Conservation (phyloP, 2,888 invertebrate genomes). For the Caenorhabditis angaria region DNA sequence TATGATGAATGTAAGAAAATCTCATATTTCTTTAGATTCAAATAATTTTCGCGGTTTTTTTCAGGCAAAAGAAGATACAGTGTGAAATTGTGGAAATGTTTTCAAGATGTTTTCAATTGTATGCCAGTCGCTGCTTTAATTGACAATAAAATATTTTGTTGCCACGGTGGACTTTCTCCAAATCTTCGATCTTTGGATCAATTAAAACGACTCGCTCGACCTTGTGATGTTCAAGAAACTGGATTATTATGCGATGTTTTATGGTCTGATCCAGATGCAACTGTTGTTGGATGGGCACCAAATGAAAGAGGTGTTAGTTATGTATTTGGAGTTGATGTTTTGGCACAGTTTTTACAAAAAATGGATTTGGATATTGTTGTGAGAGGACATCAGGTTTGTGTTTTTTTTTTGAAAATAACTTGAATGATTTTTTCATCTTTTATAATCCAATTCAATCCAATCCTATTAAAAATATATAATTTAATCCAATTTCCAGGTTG, state of each 20-base stretch:
- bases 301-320: slow-evolving; percentile 69
- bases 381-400: slow-evolving; percentile 63
- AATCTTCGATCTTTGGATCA: slow-evolving; percentile 68
- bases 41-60: background rate
- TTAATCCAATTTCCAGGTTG: slow-evolving; percentile 47
- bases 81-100: slow-evolving; percentile 67
- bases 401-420: background rate
- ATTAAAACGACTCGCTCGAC: slow-evolving; percentile 64
- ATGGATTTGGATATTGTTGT: slow-evolving; percentile 71
- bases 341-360: slow-evolving; percentile 65
- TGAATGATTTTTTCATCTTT: background rate
- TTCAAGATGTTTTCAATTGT: slow-evolving; percentile 71
- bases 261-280: slow-evolving; percentile 70
- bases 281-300: slow-evolving; percentile 67
- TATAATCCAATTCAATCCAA: background rate
- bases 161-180: slow-evolving; percentile 68
- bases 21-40: background rate
- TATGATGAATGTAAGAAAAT: slow-evolving; percentile 68
- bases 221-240: slow-evolving; percentile 69
- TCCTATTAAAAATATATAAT: background rate
- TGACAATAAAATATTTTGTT: slow-evolving; percentile 69
- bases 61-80: slow-evolving; percentile 67
- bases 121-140: slow-evolving; percentile 71
- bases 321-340: slow-evolving; percentile 69
- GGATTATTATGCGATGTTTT: slow-evolving; percentile 67